Evolutionary conservation across 2,888 invertebrate species (phyloP).

Genomic region (Acrocera orbiculus): DNA sequence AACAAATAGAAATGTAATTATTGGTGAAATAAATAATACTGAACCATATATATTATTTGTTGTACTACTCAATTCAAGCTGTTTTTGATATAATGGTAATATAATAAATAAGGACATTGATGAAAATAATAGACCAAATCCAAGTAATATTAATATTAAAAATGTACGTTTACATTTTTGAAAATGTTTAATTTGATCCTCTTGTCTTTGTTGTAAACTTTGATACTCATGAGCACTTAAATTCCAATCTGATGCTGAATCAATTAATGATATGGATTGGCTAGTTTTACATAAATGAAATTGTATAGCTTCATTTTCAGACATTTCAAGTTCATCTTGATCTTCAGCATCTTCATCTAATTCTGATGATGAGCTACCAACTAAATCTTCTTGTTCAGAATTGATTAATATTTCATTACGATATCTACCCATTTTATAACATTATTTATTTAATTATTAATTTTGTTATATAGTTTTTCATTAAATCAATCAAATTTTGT

Average conservation of each 20-base stretch:
- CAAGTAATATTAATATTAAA: constrained; percentile 23
- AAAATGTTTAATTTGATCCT: constrained; percentile 12
- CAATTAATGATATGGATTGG: constrained; percentile 8
- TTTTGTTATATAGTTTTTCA: too few species aligned
- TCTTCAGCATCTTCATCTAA: constrained; percentile 15
- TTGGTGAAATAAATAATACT: constrained; percentile 15
- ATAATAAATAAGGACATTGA: constrained; percentile 34
- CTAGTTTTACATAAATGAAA: constrained; percentile 11
- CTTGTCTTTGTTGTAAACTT: constrained; percentile 14
- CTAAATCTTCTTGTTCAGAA: constrained; percentile 17
- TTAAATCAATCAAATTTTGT: too few species aligned
- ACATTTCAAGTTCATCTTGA: constrained; percentile 14
- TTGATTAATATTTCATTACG: constrained; percentile 11
- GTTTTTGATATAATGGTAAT: constrained; percentile 33
- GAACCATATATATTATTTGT: constrained; percentile 16
- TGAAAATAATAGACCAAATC: constrained; percentile 32
- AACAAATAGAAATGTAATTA: constrained; percentile 14
- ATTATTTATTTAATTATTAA: constrained; percentile 5
- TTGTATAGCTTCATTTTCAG: constrained; percentile 13
- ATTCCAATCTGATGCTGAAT: constrained; percentile 10
- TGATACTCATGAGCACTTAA: constrained; percentile 9
- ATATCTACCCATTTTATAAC: constrained; percentile 10
- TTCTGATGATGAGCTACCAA: constrained; percentile 15
- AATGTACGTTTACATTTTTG: constrained; percentile 12
- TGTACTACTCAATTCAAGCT: constrained; percentile 14